Evolutionary conservation across 2,888 invertebrate genomes (phyloP), one percentile per base, ranked within the genome.

Genomic region (Biston betularia): DNA sequence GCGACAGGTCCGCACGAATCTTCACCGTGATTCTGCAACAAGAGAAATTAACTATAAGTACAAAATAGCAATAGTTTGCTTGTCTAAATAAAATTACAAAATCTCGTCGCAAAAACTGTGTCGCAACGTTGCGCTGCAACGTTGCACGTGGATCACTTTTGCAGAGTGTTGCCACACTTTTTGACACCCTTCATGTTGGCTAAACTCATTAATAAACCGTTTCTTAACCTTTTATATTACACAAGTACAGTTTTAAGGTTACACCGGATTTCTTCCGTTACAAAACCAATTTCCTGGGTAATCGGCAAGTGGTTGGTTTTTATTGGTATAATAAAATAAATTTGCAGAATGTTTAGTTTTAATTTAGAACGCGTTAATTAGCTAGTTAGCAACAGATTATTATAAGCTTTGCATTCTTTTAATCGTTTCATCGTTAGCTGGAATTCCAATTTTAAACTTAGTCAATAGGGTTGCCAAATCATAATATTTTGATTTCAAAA

Each of bases 1-100:
- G 84, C 83, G 77, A 83, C 83, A 63, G 87, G 92, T 86, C 94
- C 94, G 94, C 92, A 89, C 88, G 88, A 86, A 84, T 91, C 90
- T 77, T 91, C 90, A 78, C 79, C 81, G 88, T 90, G 88, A 84
- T 86, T 90, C 94, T 94, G 92, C 70, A 94, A 94, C 91, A 90
- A 94, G 72, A 75, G 79, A 76, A 79, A 87, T 76, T 38, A 38
- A 85, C 63, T 62, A 87, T 54, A 83, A 81, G 92, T 80, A 92
- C 80, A 84, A 76, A 81, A 78, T 79, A 79, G 73, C 76, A 81
- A 78, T 79, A 78, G 73, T 78, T 78, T 81, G 80, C 76, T 79
- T 83, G 81, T 84, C 83, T 82, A 85, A 86, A 82, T 80, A 38
- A 46, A 81, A 73, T 90, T 89, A 85, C 88, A 88, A 89, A 86